phyloP scores from a whole-genome alignment of 2,113 vertebrate species.

The Apaloderma vittatum region DNA sequence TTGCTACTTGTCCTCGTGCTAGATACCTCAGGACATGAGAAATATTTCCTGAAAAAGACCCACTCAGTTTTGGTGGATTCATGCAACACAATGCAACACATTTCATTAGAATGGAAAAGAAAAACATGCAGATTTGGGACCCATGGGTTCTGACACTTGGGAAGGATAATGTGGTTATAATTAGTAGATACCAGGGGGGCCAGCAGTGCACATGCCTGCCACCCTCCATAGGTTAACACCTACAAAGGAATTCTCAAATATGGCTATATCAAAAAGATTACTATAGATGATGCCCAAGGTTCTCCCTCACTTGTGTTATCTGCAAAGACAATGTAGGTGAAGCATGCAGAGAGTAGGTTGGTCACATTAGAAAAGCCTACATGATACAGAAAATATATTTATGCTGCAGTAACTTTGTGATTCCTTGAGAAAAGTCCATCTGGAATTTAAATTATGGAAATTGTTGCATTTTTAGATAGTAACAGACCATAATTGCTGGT shows the following conservation, averaged over 20 bases:
- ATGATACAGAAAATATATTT: not conserved
- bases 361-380: not conserved
- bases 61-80: not conserved
- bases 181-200: not conserved
- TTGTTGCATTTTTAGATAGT: not conserved
- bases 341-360: not conserved
- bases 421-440: not conserved
- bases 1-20: rapidly evolving
- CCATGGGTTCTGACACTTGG: not conserved
- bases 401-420: not conserved
- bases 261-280: not conserved
- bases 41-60: not conserved
- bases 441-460: not conserved
- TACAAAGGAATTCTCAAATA: not conserved
- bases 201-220: not conserved
- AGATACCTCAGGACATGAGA: not conserved
- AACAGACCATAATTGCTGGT: not conserved
- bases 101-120: not conserved
- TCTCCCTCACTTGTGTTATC: not conserved
- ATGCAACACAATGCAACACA: not conserved
- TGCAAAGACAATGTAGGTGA: not conserved
- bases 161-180: rapidly evolving
- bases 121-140: not conserved
- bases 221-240: not conserved
- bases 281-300: not conserved